Conservation (phyloP, 2,113 vertebrate species). For the Riparia riparia region DNA sequence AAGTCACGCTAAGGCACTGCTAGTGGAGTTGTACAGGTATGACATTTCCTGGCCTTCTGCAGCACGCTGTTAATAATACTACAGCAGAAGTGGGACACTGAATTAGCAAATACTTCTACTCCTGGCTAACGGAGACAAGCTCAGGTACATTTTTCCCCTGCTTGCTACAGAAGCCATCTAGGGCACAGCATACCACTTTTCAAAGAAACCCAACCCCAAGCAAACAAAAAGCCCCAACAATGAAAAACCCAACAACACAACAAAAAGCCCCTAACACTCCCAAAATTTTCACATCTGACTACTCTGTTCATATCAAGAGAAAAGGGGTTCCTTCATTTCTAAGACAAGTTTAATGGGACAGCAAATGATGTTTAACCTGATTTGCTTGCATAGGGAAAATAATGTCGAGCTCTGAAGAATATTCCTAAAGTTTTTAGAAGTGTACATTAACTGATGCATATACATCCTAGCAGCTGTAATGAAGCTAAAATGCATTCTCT, state of each 20-base stretch:
- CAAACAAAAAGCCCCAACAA: neutral
- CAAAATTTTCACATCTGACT: neutral
- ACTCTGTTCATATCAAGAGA: neutral
- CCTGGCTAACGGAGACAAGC: neutral
- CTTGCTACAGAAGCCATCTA: neutral
- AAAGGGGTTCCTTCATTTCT: neutral
- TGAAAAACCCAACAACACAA: neutral
- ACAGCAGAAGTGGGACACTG: neutral
- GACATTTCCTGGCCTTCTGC: neutral
- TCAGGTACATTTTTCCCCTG: neutral
- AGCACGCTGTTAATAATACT: neutral
- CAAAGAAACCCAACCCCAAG: neutral
- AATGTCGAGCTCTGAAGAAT: neutral
- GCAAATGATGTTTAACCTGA: neutral
- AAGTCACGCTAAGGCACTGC: neutral
- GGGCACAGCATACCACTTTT: neutral
- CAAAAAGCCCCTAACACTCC: neutral
- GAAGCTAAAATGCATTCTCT: neutral
- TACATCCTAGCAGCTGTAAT: neutral
- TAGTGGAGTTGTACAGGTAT: neutral
- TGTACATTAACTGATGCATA: neutral
- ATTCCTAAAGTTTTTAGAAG: neutral
- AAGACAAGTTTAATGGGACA: neutral
- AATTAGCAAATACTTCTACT: neutral
- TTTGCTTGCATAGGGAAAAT: neutral